Evolutionary conservation across 2,888 invertebrate genomes (phyloP).

Genomic region (Pasiphila rectangulata): DNA sequence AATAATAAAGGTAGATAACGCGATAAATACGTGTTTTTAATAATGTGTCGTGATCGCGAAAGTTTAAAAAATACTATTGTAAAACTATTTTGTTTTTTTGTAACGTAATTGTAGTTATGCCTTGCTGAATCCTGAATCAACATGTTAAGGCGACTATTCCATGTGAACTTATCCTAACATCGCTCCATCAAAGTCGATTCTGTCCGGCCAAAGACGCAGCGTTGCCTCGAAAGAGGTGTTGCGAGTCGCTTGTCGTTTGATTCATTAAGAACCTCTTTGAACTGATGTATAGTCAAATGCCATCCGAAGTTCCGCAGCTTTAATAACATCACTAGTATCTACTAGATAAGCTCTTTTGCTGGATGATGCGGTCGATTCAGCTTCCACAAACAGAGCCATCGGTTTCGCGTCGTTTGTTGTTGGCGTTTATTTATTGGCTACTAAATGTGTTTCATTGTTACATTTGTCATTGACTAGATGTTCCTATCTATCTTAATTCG

Average conservation of each 20-base stretch:
- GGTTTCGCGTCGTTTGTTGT: slow-evolving; percentile 46
- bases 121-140: no score
- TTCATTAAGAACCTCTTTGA: slow-evolving; percentile 76
- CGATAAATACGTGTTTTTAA: no score
- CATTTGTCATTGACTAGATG: slow-evolving; percentile 44
- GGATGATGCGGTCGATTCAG: slow-evolving; percentile 24
- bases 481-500: slow-evolving; percentile 28
- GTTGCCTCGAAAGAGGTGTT: slow-evolving; percentile 60
- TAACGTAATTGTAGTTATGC: no score
- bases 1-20: no score
- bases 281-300: slow-evolving; percentile 56
- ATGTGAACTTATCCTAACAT: slow-evolving; percentile 17
- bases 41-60: no score
- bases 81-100: no score
- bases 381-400: slow-evolving; percentile 38
- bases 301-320: neutral
- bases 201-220: slow-evolving; percentile 48
- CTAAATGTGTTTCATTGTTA: slow-evolving; percentile 34
- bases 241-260: slow-evolving; percentile 74
- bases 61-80: no score
- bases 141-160: no score
- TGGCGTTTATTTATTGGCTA: slow-evolving; percentile 38
- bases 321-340: neutral
- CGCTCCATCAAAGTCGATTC: slow-evolving; percentile 75
- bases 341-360: neutral